Evolutionary conservation across 2,113 vertebrate species (phyloP).

Genomic region (Perca schrenkii): DNA sequence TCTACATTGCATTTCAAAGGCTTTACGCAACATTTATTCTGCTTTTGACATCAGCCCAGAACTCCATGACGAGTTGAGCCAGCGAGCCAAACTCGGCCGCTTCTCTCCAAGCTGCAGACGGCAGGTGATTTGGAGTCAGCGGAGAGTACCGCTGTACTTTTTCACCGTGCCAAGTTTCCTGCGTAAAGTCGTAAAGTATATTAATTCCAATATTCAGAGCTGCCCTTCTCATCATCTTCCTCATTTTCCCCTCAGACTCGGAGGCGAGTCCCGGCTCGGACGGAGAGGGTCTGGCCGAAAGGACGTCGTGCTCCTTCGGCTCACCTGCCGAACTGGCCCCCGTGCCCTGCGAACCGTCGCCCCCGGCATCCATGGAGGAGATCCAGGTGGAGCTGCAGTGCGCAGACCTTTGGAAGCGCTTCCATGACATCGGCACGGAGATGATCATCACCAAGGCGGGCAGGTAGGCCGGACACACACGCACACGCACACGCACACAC

Average conservation of each 20-base stretch:
- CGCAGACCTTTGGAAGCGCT: constrained; percentile 98
- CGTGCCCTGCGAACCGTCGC: constrained; percentile 78
- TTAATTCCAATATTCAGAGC: constrained; percentile 48
- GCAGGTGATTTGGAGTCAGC: constrained; percentile 71
- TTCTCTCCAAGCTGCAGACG: constrained; percentile 41
- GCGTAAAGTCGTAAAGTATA: constrained; percentile 34
- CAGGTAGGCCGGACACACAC: constrained; percentile 84
- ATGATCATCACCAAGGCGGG: constrained; percentile 99
- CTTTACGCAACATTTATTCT: constrained; percentile 59
- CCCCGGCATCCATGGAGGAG: constrained; percentile 95
- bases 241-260: constrained; percentile 86
- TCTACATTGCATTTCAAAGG: constrained; percentile 56
- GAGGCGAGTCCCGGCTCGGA: constrained; percentile 97
- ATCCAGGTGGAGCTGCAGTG: constrained; percentile 99
- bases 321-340: constrained; percentile 89
- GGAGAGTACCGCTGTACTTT: constrained; percentile 14
- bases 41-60: constrained; percentile 61
- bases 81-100: constrained; percentile 33
- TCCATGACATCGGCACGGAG: constrained; percentile 99
- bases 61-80: constrained; percentile 27
- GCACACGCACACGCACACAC: constrained; percentile 26
- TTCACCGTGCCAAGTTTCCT: constrained; percentile 64
- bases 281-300: constrained; percentile 92
- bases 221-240: constrained; percentile 56
- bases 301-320: constrained; percentile 94